Percentiles rank a stretch among this genome's conserved stretches.
Evolutionary conservation across 2,113 vertebrate species (phyloP).

Genomic region (Bombycilla garrulus): DNA sequence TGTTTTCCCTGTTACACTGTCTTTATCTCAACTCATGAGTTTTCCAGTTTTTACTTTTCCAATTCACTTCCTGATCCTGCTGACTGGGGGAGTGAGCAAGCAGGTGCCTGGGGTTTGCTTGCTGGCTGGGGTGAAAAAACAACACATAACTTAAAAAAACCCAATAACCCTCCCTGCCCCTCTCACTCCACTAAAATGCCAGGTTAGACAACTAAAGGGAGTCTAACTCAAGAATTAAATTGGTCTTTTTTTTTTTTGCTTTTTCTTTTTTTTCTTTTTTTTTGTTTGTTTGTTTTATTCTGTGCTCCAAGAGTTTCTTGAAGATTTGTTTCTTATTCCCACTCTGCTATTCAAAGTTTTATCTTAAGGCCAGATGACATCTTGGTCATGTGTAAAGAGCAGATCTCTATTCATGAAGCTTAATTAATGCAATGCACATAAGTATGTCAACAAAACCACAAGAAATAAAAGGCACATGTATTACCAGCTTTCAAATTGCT

Average conservation of each 20-base stretch:
- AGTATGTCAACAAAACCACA: neutral
- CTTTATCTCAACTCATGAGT: neutral
- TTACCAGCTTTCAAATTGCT: neutral
- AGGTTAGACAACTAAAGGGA: neutral
- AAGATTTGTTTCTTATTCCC: neutral
- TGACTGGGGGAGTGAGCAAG: neutral
- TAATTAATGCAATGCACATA: neutral
- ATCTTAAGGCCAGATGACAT: neutral
- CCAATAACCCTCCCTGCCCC: rapidly evolving
- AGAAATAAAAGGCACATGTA: neutral
- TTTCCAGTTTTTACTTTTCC: neutral
- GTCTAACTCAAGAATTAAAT: neutral
- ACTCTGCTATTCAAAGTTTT: neutral
- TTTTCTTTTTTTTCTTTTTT: too few relatives aligned
- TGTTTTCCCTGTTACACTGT: neutral
- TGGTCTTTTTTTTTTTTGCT: neutral
- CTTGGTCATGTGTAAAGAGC: neutral
- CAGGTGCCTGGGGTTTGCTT: neutral
- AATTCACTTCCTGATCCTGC: neutral
- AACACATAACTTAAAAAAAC: neutral
- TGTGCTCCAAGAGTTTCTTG: neutral
- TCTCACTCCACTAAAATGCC: neutral
- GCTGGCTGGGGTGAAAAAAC: neutral
- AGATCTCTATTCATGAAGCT: neutral
- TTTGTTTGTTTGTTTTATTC: too few relatives aligned